Conservation (phyloP, 2,113 vertebrate species). For the Charina bottae region DNA sequence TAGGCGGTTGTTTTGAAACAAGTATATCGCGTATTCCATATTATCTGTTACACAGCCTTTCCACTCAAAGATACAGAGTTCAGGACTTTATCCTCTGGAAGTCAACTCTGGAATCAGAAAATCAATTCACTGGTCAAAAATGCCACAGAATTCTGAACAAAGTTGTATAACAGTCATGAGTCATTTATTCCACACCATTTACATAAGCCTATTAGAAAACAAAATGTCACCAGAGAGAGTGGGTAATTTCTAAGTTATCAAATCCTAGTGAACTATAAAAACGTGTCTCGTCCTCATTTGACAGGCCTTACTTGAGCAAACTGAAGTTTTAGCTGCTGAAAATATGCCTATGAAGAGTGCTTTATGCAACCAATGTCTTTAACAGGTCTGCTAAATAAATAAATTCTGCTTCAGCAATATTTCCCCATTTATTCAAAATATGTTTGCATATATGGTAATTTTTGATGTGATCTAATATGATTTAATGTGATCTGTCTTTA, state of each 20-base stretch:
- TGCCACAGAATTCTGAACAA: neutral
- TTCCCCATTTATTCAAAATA: neutral
- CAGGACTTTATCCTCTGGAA: neutral
- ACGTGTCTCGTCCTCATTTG: neutral
- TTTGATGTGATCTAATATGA: neutral
- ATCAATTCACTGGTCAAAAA: neutral
- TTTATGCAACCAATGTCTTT: neutral
- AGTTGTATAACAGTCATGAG: too few relatives aligned
- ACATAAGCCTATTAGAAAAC: neutral
- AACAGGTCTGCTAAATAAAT: neutral
- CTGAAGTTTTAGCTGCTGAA: neutral
- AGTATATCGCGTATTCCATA: neutral
- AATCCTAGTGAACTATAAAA: neutral
- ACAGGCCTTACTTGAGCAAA: neutral
- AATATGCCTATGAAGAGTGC: neutral
- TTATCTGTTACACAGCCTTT: neutral
- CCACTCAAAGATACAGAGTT: neutral
- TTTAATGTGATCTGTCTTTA: neutral
- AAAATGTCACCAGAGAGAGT: neutral
- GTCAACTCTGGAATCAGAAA: neutral
- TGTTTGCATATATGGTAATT: neutral
- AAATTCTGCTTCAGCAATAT: neutral
- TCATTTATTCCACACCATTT: neutral
- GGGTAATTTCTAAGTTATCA: neutral
- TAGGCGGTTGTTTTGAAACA: neutral